phyloP scores from a whole-genome alignment of 2,113 vertebrate species.

The Sinocyclocheilus anshuiensis region DNA sequence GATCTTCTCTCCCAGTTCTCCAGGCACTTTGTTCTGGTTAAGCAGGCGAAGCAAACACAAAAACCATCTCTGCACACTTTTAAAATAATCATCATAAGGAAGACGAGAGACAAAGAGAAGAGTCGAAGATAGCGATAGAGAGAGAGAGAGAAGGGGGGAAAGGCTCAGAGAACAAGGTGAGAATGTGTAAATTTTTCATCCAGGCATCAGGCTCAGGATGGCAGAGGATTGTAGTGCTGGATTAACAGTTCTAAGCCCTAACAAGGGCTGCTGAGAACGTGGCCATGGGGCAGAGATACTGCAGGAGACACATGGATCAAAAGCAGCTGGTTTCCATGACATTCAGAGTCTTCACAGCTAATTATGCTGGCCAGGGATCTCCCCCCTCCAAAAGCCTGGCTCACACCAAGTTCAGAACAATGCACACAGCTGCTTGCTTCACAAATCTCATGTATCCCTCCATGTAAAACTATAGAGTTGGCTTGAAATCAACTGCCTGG shows the following conservation, averaged over 20 bases:
- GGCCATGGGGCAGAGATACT: slow-evolving; percentile 58
- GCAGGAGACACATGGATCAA: slow-evolving; percentile 53
- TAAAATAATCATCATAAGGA: slow-evolving; percentile 75
- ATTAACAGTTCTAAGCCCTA: slow-evolving; percentile 70
- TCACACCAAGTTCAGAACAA: slow-evolving; percentile 52
- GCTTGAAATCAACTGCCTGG: background rate
- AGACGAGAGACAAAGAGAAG: slow-evolving; percentile 62
- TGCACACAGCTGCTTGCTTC: slow-evolving; percentile 5
- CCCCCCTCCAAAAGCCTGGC: slow-evolving; percentile 12
- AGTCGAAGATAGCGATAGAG: slow-evolving; percentile 57
- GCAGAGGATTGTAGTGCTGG: slow-evolving; percentile 70
- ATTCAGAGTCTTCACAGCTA: slow-evolving; percentile 54
- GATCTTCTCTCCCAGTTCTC: slow-evolving; percentile 61
- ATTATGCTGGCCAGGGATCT: slow-evolving; percentile 53
- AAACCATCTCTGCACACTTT: slow-evolving; percentile 67
- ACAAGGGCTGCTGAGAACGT: slow-evolving; percentile 60
- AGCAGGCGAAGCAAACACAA: slow-evolving; percentile 61
- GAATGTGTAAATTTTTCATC: slow-evolving; percentile 74
- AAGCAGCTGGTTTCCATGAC: slow-evolving; percentile 58
- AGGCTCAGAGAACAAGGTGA: slow-evolving; percentile 68
- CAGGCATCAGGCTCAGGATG: slow-evolving; percentile 67
- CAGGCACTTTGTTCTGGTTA: slow-evolving; percentile 62
- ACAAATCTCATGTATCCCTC: slow-evolving; percentile 19
- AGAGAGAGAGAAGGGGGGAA: slow-evolving; percentile 23
- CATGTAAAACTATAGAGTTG: background rate